phyloP scores from a whole-genome alignment of 2,113 vertebrate genomes.

The Chaetodon trifascialis region DNA sequence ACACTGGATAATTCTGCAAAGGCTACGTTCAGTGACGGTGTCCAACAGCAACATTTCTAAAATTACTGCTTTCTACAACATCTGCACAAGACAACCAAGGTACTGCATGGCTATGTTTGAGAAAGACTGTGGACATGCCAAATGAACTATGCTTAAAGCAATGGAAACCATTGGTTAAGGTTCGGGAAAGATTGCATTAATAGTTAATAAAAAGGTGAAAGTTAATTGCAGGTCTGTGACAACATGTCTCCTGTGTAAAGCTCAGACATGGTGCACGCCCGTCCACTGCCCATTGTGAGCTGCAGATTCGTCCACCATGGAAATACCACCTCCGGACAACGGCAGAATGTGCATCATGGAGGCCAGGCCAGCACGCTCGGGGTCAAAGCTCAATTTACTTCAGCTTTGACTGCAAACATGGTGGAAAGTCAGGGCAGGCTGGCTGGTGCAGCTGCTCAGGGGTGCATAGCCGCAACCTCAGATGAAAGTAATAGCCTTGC shows the following conservation, averaged over 20 bases:
- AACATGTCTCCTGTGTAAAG: not conserved
- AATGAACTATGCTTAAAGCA: not conserved
- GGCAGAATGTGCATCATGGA: not conserved
- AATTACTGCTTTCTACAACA: not conserved
- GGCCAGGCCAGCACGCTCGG: not conserved
- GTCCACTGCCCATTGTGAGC: not conserved
- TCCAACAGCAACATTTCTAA: not conserved
- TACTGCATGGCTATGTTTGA: not conserved
- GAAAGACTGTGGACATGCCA: not conserved
- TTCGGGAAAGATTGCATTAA: not conserved
- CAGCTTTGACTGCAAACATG: not conserved
- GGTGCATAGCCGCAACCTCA: not conserved
- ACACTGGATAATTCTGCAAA: not conserved
- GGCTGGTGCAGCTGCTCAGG: conserved; percentile 9
- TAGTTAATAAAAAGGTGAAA: no score
- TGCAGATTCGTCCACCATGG: not conserved
- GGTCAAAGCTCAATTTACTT: not conserved
- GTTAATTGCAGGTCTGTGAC: not conserved
- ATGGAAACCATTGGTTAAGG: not conserved
- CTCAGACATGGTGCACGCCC: not conserved
- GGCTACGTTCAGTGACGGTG: not conserved
- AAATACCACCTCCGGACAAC: not conserved
- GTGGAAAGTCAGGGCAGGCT: not conserved
- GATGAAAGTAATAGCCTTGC: not conserved
- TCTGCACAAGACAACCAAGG: not conserved